Conservation (phyloP, 2,797 vertebrate genomes). For the Serranus cabrilla region DNA sequence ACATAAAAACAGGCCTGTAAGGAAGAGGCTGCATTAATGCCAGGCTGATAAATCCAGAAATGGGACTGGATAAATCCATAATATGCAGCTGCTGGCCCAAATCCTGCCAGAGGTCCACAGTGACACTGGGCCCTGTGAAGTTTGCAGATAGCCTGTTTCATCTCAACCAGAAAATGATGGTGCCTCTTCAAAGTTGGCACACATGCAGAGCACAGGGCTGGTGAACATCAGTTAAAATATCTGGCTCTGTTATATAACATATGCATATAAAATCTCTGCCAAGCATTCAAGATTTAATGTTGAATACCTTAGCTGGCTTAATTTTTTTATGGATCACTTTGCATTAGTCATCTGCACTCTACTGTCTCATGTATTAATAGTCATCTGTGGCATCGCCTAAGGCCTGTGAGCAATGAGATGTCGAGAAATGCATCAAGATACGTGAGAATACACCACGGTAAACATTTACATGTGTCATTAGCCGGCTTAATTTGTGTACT, state of each 20-base stretch:
- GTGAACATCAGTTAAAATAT: constrained; percentile 40
- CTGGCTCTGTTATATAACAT: constrained; percentile 10
- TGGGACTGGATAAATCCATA: constrained; percentile 65
- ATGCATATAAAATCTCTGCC: constrained; percentile 24
- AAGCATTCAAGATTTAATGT: constrained; percentile 12
- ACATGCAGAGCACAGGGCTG: constrained; percentile 2
- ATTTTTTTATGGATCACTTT: constrained; percentile 6
- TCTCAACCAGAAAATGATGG: constrained; percentile 56
- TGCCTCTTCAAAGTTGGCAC: constrained; percentile 40
- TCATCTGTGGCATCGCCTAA: neutral
- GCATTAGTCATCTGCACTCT: neutral
- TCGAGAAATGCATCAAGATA: constrained; percentile 7
- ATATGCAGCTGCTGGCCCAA: constrained; percentile 63
- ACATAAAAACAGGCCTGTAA: constrained; percentile 57
- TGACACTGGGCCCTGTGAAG: constrained; percentile 51
- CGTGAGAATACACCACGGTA: constrained; percentile 17
- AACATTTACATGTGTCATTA: constrained; percentile 22
- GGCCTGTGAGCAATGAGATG: constrained; percentile 26
- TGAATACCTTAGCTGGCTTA: neutral
- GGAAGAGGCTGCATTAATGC: constrained; percentile 59
- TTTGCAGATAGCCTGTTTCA: constrained; percentile 62
- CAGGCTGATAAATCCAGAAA: constrained; percentile 68
- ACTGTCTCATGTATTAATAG: neutral
- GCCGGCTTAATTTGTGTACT: constrained; percentile 18
- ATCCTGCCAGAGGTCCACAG: constrained; percentile 48